Evolutionary conservation across 1,140 invertebrate species (phyloP).

Genomic region (Atta cephalotes): DNA sequence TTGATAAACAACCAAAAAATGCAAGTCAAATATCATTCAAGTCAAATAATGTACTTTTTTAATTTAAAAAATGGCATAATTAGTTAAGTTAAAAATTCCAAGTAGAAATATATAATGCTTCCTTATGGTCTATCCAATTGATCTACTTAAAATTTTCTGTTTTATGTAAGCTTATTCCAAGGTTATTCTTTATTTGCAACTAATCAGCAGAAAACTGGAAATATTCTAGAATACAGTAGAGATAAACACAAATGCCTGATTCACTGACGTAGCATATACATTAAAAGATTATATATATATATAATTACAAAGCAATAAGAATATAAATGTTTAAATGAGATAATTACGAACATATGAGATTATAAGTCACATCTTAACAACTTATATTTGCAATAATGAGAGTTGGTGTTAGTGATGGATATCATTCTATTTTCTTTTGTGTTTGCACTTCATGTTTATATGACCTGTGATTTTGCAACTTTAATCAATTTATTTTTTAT

Average conservation of each 20-base stretch:
- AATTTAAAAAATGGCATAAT: too few species aligned
- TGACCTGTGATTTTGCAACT: background rate
- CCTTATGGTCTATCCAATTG: too few species aligned
- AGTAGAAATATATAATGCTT: too few species aligned
- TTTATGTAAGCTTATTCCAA: background rate
- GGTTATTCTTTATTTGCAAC: background rate
- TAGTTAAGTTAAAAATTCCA: too few species aligned
- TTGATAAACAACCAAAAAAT: too few species aligned
- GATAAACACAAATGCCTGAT: background rate
- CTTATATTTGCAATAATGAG: background rate
- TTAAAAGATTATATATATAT: background rate
- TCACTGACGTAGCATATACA: background rate
- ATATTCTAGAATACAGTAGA: background rate
- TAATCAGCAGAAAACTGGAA: background rate
- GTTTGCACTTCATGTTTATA: background rate
- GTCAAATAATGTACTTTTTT: too few species aligned
- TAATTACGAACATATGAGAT: background rate
- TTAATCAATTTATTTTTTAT: conserved; percentile 1
- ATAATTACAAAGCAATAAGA: background rate
- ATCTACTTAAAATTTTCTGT: background rate
- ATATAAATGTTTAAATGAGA: background rate
- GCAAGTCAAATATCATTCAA: too few species aligned
- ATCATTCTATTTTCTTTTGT: background rate
- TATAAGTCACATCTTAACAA: background rate
- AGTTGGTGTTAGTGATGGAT: background rate